These are phyloP conservation scores for Tragelaphus strepsiceros DNA, from an alignment of 2,113 vertebrate species.

Conservation along the genomic window DNA sequence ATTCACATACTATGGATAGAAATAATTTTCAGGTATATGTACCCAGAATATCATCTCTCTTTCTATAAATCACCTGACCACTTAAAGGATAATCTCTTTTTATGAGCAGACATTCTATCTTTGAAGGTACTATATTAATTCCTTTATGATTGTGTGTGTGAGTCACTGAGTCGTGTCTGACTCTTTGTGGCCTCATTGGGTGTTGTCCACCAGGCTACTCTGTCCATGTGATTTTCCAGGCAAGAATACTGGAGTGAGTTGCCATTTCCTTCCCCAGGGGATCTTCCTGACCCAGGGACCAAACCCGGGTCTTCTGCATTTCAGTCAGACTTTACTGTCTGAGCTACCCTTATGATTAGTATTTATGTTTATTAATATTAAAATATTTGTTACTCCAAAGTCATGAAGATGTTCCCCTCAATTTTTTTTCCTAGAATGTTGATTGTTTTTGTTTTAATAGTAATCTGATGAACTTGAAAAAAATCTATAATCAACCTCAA, in stretches of 20 bases:
- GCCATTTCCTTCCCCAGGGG: background rate
- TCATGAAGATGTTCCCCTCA: background rate
- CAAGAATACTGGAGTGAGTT: background rate
- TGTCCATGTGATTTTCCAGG: background rate
- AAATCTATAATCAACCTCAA: background rate
- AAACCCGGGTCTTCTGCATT: background rate
- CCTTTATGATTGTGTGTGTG: rapidly evolving
- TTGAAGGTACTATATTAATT: background rate
- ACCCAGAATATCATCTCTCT: background rate
- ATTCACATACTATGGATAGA: background rate
- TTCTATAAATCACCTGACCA: background rate
- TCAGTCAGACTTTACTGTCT: background rate
- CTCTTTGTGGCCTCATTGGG: background rate
- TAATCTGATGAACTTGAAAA: background rate
- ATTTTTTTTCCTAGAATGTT: background rate
- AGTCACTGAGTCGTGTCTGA: background rate
- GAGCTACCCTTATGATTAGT: background rate
- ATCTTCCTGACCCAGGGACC: background rate
- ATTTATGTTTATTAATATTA: background rate
- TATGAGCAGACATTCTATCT: background rate
- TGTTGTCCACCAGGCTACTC: background rate
- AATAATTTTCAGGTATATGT: background rate
- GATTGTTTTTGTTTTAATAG: background rate
- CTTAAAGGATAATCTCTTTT: background rate
- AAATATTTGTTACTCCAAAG: background rate